A percentile compares a stretch with the other conserved stretches of the same genome.
Evolutionary conservation across 2,888 invertebrate genomes (phyloP).

Genomic region (Hypselothyrea guttata): DNA sequence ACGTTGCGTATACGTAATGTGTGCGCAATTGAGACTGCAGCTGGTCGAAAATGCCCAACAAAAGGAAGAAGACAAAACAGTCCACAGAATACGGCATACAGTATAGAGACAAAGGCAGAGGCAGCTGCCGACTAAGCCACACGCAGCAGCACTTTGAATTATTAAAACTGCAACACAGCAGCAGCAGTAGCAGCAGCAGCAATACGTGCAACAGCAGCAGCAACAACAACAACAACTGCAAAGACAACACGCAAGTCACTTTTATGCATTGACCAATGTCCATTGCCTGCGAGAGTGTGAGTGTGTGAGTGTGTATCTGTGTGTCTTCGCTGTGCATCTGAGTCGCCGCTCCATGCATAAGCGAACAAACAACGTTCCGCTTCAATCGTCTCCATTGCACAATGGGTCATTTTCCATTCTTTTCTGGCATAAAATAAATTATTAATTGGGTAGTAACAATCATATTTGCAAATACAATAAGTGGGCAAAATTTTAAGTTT

Average conservation of each 20-base stretch:
- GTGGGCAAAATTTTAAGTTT: no score
- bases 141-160: slow-evolving; percentile 65
- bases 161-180: slow-evolving; percentile 59
- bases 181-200: slow-evolving; percentile 1
- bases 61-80: slow-evolving; percentile 41
- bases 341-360: slow-evolving; percentile 27
- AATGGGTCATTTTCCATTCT: no score
- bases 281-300: slow-evolving; percentile 8
- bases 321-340: slow-evolving; percentile 20
- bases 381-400: slow-evolving; percentile 5
- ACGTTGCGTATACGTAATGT: slow-evolving; percentile 43
- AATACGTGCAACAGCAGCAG: slow-evolving; percentile 8
- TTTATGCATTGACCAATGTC: slow-evolving; percentile 32
- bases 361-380: slow-evolving; percentile 23
- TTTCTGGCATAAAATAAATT: no score
- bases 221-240: not conserved
- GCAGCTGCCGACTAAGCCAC: slow-evolving; percentile 17
- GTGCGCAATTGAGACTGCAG: slow-evolving; percentile 24
- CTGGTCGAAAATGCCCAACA: slow-evolving; percentile 38
- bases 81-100: no score
- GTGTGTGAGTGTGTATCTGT: slow-evolving; percentile 6
- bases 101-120: slow-evolving; percentile 33
- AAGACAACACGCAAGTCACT: slow-evolving; percentile 27
- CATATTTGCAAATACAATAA: no score
- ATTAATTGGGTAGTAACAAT: no score